Conservation (phyloP, 1,140 invertebrate species). For the Drosophila neocordata region DNA sequence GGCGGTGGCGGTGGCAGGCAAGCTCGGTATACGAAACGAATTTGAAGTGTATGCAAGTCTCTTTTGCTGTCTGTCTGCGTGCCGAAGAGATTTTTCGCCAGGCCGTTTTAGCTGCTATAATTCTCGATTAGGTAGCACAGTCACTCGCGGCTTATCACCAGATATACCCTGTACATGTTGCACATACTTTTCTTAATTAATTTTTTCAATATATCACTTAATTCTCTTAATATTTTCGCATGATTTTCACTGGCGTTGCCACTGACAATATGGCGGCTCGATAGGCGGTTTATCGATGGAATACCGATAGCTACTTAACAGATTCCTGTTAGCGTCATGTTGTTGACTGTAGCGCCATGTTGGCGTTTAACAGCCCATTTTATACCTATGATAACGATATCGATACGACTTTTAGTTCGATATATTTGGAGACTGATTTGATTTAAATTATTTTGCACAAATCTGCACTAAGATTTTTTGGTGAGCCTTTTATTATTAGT, state of each 20-base stretch:
- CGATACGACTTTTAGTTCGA: background rate
- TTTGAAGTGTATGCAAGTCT: conserved; percentile 68
- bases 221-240: conserved; percentile 66
- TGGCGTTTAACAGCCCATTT: background rate
- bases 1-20: conserved; percentile 23
- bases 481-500: too few species aligned
- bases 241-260: conserved; percentile 42
- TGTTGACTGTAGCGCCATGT: background rate
- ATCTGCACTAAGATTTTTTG: too few species aligned
- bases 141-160: conserved; percentile 52
- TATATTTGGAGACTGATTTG: background rate
- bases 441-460: background rate
- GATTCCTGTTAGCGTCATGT: background rate
- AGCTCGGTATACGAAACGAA: conserved; percentile 69
- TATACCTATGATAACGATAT: background rate
- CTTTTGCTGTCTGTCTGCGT: conserved; percentile 45
- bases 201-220: conserved; percentile 66
- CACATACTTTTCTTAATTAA: conserved; percentile 60
- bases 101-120: conserved; percentile 38
- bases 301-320: background rate
- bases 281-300: conserved; percentile 18
- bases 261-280: conserved; percentile 53
- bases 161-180: conserved; percentile 54
- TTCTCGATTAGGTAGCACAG: conserved; percentile 23
- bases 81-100: conserved; percentile 49